Conservation (phyloP, 1,140 invertebrate genomes). For the Monomorium pharaonis region DNA sequence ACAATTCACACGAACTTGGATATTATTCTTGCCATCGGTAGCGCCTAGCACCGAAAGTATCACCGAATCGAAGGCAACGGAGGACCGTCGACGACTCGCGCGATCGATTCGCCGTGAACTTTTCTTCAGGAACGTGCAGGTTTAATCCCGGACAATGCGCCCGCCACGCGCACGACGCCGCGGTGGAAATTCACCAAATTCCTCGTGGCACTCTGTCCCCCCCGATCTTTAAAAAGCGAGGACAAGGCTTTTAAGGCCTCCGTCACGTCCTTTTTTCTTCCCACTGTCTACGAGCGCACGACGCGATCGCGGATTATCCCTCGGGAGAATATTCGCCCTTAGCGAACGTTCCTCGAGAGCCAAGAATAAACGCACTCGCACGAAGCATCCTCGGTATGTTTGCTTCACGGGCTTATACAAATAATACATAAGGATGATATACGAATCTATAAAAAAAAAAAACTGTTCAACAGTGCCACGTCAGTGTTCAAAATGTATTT, state of each 20-base stretch:
- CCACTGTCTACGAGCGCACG: neutral
- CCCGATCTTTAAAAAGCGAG: constrained; percentile 43
- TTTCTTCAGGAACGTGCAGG: constrained; percentile 37
- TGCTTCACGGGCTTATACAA: neutral
- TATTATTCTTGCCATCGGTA: neutral
- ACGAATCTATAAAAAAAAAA: neutral
- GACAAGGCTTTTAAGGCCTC: constrained; percentile 16
- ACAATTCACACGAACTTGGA: neutral
- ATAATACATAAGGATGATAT: neutral
- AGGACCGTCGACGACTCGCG: constrained; percentile 30
- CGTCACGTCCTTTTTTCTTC: constrained; percentile 4
- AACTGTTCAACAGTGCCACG: neutral
- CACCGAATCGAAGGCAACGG: constrained; percentile 18
- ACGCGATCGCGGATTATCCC: constrained; percentile 15
- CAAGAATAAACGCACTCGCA: constrained; percentile 32
- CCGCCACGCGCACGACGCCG: constrained; percentile 10
- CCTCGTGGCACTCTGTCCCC: neutral
- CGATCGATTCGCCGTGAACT: constrained; percentile 31
- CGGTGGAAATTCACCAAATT: constrained; percentile 33
- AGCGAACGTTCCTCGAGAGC: neutral
- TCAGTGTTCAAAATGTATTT: no score
- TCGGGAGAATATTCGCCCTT: neutral
- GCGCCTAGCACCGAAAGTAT: constrained; percentile 6
- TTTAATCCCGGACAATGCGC: constrained; percentile 46
- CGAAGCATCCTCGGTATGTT: neutral